These are phyloP conservation scores for Polydrusus pterygomalis DNA, from an alignment of 2,888 invertebrate species.

Conservation along the genomic window DNA sequence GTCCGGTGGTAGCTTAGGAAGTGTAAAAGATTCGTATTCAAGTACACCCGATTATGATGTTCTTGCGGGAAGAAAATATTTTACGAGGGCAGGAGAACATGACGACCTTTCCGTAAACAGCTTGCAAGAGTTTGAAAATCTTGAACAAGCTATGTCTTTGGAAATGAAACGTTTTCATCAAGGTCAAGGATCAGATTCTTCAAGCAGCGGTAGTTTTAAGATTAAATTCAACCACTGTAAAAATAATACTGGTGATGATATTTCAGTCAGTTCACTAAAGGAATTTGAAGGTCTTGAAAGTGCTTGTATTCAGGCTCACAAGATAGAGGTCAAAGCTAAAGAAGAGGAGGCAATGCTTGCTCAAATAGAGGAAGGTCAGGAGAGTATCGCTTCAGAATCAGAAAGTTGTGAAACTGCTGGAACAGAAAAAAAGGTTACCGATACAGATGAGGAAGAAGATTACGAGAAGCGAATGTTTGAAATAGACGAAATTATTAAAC, in stretches of 20 bases:
- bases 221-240: slow-evolving; percentile 81
- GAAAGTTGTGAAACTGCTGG: slow-evolving; percentile 78
- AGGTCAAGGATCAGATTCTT: slow-evolving; percentile 84
- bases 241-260: slow-evolving; percentile 87
- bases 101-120: slow-evolving; percentile 95
- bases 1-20: slow-evolving; percentile 84
- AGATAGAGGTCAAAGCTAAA: slow-evolving; percentile 87
- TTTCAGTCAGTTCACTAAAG: slow-evolving; percentile 89
- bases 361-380: slow-evolving; percentile 74
- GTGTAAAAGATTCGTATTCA: slow-evolving; percentile 90
- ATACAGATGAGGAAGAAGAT: slow-evolving; percentile 76
- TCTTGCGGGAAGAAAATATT: slow-evolving; percentile 87
- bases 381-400: slow-evolving; percentile 75
- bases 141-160: slow-evolving; percentile 88
- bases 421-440: slow-evolving; percentile 76
- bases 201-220: slow-evolving; percentile 88
- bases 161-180: slow-evolving; percentile 84
- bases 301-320: slow-evolving; percentile 89
- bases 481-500: slow-evolving; percentile 80
- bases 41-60: slow-evolving; percentile 95
- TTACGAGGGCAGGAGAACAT: slow-evolving; percentile 88
- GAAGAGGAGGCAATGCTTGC: slow-evolving; percentile 87
- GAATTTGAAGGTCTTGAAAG: slow-evolving; percentile 95
- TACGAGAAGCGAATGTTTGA: slow-evolving; percentile 81
- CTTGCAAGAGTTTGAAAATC: slow-evolving; percentile 93